Percentiles rank a stretch among this genome's conserved stretches.
Conservation (phyloP, 2,888 invertebrate genomes). For the Crossocerus cetratus region DNA sequence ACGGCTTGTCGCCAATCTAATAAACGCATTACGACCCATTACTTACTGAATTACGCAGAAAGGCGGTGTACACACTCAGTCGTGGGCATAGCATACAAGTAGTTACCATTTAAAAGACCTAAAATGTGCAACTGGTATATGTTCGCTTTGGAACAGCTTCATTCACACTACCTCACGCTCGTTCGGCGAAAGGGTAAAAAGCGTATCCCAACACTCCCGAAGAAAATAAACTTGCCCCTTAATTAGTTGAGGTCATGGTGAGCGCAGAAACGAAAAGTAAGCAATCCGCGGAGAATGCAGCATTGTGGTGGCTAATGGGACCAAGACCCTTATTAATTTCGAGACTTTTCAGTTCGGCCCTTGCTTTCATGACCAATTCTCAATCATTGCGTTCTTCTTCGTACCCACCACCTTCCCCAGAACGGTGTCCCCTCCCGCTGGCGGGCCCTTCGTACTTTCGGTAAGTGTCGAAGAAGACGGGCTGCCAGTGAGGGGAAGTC, state of each 20-base stretch:
- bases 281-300: slow-evolving; percentile 33
- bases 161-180: not conserved
- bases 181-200: not conserved
- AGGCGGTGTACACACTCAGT: too few species aligned
- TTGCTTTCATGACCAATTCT: slow-evolving; percentile 13
- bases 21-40: slow-evolving; percentile 13
- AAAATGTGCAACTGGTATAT: too few species aligned
- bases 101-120: not conserved
- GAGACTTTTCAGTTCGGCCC: slow-evolving; percentile 46
- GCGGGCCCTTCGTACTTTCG: slow-evolving; percentile 7
- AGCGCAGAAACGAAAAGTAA: slow-evolving; percentile 22
- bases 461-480: slow-evolving; percentile 29
- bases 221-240: too few species aligned
- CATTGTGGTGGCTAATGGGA: slow-evolving; percentile 48
- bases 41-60: too few species aligned
- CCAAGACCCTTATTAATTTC: slow-evolving; percentile 56
- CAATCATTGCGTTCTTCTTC: slow-evolving; percentile 42
- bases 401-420: slow-evolving; percentile 45
- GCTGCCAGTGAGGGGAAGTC: not conserved
- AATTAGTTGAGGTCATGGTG: too few species aligned
- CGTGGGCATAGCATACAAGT: not conserved
- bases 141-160: not conserved
- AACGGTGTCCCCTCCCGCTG: slow-evolving; percentile 38
- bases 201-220: too few species aligned
- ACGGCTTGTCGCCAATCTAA: slow-evolving; percentile 31